phyloP scores from a whole-genome alignment of 2,113 vertebrate species.

The Geococcyx californianus region DNA sequence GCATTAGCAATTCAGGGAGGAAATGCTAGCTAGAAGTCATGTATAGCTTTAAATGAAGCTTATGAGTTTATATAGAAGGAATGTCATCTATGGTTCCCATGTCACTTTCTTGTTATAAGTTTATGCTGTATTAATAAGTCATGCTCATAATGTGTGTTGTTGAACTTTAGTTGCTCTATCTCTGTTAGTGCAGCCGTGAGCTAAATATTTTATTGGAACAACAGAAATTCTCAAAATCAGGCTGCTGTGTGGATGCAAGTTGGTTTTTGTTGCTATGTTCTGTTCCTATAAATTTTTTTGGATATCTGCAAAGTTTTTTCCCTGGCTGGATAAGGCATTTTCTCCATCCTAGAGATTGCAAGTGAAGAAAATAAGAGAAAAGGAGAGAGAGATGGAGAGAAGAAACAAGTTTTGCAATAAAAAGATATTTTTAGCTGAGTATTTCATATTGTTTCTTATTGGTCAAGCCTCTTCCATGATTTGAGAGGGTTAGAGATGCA shows the following conservation, averaged over 20 bases:
- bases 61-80: background rate
- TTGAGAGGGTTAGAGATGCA: constrained; percentile 13
- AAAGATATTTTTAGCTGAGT: background rate
- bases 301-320: constrained; percentile 9
- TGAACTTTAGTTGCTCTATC: background rate
- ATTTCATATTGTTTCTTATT: constrained; percentile 3
- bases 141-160: background rate
- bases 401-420: constrained; percentile 29
- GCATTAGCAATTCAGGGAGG: background rate
- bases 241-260: background rate
- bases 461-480: background rate
- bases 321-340: constrained; percentile 31
- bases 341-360: background rate
- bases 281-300: constrained; percentile 13
- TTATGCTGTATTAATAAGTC: background rate
- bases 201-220: constrained; percentile 17
- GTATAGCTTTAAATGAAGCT: background rate
- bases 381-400: background rate
- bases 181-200: background rate
- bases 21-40: background rate
- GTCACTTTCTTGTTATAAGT: background rate
- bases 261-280: background rate
- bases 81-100: background rate
- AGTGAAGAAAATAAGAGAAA: background rate
- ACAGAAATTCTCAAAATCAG: background rate